phyloP scores from a whole-genome alignment of 2,113 vertebrate species.

The Antechinus flavipes region DNA sequence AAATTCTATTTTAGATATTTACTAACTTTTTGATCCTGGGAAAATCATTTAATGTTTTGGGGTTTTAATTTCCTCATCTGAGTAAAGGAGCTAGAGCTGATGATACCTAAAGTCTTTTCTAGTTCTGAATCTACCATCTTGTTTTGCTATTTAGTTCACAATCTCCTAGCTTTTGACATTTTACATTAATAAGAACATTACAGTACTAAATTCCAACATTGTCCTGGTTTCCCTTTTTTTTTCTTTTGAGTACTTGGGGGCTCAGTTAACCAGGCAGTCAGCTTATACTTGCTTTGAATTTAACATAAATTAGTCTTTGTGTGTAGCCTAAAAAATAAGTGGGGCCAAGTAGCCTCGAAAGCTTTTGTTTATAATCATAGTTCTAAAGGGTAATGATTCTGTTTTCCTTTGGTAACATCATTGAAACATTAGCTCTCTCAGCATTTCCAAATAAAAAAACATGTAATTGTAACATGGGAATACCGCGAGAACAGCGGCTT shows the following conservation, averaged over 20 bases:
- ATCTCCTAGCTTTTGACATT: background rate
- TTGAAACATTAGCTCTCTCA: slow-evolving; percentile 67
- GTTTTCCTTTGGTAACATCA: slow-evolving; percentile 22
- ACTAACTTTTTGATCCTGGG: background rate
- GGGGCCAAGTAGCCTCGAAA: slow-evolving; percentile 27
- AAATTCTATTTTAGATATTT: background rate
- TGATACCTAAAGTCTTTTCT: background rate
- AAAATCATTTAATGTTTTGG: background rate
- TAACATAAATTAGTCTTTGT: background rate
- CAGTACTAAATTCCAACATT: background rate
- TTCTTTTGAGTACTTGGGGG: background rate
- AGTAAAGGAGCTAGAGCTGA: background rate
- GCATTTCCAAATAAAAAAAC: slow-evolving; percentile 71
- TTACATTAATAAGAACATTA: background rate
- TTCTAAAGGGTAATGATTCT: slow-evolving; percentile 38
- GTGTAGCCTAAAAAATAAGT: slow-evolving; percentile 15
- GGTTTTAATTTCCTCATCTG: background rate
- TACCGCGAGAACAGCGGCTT: slow-evolving; percentile 79
- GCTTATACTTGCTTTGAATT: background rate
- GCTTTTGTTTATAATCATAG: slow-evolving; percentile 6
- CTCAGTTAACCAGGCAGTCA: slow-evolving; percentile 1
- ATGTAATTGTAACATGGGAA: slow-evolving; percentile 72
- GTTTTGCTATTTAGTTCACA: slow-evolving; percentile 61
- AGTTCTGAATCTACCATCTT: slow-evolving; percentile 49
- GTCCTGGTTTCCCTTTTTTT: background rate